phyloP scores from a whole-genome alignment of 1,140 invertebrate species.

The Atta colombica region DNA sequence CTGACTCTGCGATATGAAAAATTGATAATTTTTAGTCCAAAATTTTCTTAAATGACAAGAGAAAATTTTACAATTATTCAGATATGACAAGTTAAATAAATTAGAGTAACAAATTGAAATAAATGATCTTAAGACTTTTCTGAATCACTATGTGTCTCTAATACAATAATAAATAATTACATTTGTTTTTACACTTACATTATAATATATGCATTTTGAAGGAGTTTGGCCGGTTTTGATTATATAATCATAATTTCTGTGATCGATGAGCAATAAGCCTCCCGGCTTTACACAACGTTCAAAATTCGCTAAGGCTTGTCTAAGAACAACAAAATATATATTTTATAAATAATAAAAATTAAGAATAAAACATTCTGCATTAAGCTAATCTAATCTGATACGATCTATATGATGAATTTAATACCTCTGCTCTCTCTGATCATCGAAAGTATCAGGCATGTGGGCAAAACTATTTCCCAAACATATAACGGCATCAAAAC shows the following conservation, averaged over 20 bases:
- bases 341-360: constrained; percentile 21
- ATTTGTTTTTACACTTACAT: constrained; percentile 88
- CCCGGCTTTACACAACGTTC: constrained; percentile 93
- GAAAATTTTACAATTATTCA: not conserved
- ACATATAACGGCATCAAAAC: constrained; percentile 94
- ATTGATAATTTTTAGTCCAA: not conserved
- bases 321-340: constrained; percentile 70
- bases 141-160: not conserved
- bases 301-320: constrained; percentile 91
- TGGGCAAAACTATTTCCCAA: constrained; percentile 96
- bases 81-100: not conserved
- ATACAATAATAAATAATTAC: constrained; percentile 2
- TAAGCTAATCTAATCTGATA: constrained; percentile 29
- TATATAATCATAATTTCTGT: constrained; percentile 95
- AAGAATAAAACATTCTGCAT: not conserved
- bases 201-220: constrained; percentile 94
- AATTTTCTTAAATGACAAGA: constrained; percentile 33
- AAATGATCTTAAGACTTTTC: not conserved
- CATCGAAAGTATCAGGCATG: constrained; percentile 92
- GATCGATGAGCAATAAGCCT: constrained; percentile 94
- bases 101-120: not conserved
- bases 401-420: constrained; percentile 12
- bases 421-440: constrained; percentile 93
- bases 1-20: constrained; percentile 89
- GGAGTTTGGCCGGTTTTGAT: constrained; percentile 91